Evolutionary conservation across 2,113 vertebrate genomes (phyloP).

Genomic region (Boleophthalmus pectinirostris): DNA sequence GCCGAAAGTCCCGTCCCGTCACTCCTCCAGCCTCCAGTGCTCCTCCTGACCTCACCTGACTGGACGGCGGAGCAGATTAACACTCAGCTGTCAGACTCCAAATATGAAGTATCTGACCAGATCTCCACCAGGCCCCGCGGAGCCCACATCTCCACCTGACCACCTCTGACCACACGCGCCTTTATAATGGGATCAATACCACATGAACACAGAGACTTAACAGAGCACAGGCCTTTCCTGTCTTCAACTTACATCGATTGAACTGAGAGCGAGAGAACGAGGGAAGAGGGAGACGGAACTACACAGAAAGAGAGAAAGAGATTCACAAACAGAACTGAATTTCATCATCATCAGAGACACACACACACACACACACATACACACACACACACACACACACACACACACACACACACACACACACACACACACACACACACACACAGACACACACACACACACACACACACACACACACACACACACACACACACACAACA

Average conservation of each 20-base stretch:
- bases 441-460: background rate
- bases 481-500: background rate
- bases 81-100: conserved; percentile 15
- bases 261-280: background rate
- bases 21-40: background rate
- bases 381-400: background rate
- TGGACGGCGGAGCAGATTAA: background rate
- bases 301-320: conserved; percentile 4
- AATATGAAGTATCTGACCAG: conserved; percentile 11
- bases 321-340: background rate
- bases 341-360: background rate
- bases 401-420: background rate
- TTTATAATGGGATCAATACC: conserved; percentile 40
- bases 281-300: too few species aligned
- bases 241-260: conserved; percentile 60
- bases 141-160: conserved; percentile 15
- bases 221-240: conserved; percentile 33
- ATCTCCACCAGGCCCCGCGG: conserved; percentile 26
- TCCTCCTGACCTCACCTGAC: background rate
- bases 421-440: background rate
- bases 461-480: background rate
- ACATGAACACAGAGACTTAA: conserved; percentile 20
- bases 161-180: conserved; percentile 6
- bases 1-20: too few species aligned
- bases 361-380: background rate